phyloP scores from a whole-genome alignment of 2,113 vertebrate species.

The Caloenas nicobarica region DNA sequence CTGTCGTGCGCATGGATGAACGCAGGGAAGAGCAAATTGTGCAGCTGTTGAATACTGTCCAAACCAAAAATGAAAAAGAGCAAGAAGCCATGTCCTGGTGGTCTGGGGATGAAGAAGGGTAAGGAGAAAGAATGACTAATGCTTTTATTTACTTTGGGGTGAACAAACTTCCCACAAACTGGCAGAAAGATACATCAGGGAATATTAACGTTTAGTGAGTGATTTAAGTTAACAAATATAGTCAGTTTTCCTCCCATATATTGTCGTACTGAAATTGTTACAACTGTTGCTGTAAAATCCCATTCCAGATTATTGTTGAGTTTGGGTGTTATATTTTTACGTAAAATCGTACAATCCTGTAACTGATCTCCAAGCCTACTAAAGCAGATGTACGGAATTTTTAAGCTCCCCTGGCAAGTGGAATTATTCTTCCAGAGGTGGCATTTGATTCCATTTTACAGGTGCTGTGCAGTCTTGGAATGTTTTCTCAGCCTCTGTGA shows the following conservation, averaged over 20 bases:
- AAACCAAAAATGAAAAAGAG: constrained; percentile 74
- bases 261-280: neutral
- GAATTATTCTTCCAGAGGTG: neutral
- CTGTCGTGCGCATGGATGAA: constrained; percentile 95
- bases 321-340: fast-evolving
- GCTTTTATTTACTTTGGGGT: neutral
- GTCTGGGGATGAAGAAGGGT: constrained; percentile 81
- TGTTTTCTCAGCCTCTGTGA: fast-evolving
- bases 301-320: neutral
- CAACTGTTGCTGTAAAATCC: neutral
- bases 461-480: neutral
- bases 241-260: fast-evolving
- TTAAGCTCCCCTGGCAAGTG: neutral
- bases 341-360: neutral
- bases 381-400: fast-evolving
- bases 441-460: neutral
- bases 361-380: neutral
- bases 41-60: constrained; percentile 87
- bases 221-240: fast-evolving
- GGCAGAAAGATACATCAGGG: neutral
- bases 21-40: constrained; percentile 92
- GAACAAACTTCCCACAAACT: neutral
- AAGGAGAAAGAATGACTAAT: neutral
- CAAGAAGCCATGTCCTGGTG: constrained; percentile 80
- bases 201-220: fast-evolving